Evolutionary conservation across 2,888 invertebrate species (phyloP).

Genomic region (Molorchus minor): DNA sequence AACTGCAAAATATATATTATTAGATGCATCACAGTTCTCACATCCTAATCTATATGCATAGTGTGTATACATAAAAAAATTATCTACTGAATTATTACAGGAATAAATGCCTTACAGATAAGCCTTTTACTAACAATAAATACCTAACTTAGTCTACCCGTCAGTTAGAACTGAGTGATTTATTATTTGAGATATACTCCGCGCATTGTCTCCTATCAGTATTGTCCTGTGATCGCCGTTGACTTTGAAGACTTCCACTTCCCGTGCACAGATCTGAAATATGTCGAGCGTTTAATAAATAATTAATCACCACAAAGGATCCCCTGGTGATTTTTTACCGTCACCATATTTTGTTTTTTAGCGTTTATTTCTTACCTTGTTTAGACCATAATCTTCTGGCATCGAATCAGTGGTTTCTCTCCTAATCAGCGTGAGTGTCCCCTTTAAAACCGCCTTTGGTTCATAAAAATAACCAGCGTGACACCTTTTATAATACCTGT

Average conservation of each 20-base stretch:
- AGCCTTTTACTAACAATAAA: neutral
- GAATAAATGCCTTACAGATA: neutral
- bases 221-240: slow-evolving; percentile 38
- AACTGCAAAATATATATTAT: too few species aligned
- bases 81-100: too few species aligned
- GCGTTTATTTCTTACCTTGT: slow-evolving; percentile 37
- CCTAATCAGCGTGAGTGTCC: slow-evolving; percentile 34
- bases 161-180: slow-evolving; percentile 24
- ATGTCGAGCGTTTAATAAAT: too few species aligned
- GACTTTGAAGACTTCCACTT: slow-evolving; percentile 31
- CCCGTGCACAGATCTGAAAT: slow-evolving; percentile 37
- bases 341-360: too few species aligned
- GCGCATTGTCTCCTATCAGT: slow-evolving; percentile 30
- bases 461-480: slow-evolving; percentile 32
- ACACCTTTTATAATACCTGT: slow-evolving; percentile 32
- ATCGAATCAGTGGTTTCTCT: slow-evolving; percentile 24
- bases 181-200: slow-evolving; percentile 32
- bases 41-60: too few species aligned
- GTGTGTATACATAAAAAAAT: too few species aligned
- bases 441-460: slow-evolving; percentile 27
- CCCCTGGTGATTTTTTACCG: too few species aligned
- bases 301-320: too few species aligned
- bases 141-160: too few species aligned
- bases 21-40: too few species aligned
- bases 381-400: slow-evolving; percentile 35